Evolutionary conservation across 2,113 vertebrate species (phyloP).

Genomic region (Coptodon rendalli): DNA sequence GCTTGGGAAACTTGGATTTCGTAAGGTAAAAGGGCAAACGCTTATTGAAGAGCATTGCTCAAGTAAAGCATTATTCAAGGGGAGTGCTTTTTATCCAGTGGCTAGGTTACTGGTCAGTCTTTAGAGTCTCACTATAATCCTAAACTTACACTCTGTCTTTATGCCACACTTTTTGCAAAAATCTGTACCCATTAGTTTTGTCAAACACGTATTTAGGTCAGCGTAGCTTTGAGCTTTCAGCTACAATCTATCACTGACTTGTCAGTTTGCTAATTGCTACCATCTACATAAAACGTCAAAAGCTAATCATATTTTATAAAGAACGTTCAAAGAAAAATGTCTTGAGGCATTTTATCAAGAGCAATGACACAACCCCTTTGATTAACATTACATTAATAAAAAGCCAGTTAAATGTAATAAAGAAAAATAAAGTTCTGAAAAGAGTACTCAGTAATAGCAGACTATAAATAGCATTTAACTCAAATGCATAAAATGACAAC

Average conservation of each 20-base stretch:
- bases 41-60: neutral
- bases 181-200: neutral
- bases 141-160: neutral
- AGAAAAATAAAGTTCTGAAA: neutral
- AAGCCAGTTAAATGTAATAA: neutral
- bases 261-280: neutral
- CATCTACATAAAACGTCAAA: neutral
- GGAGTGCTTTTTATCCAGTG: neutral
- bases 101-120: neutral
- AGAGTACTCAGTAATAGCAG: neutral
- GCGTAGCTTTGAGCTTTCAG: neutral
- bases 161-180: neutral
- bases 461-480: neutral
- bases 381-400: neutral
- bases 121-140: neutral
- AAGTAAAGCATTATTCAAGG: neutral
- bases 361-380: neutral
- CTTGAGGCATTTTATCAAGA: neutral
- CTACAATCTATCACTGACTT: neutral
- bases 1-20: neutral
- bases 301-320: neutral
- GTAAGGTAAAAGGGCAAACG: fast-evolving
- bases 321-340: neutral
- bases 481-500: neutral
- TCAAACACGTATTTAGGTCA: neutral